These are phyloP conservation scores for Aelia acuminata DNA, from an alignment of 2,888 invertebrate genomes.

Conservation along the genomic window DNA sequence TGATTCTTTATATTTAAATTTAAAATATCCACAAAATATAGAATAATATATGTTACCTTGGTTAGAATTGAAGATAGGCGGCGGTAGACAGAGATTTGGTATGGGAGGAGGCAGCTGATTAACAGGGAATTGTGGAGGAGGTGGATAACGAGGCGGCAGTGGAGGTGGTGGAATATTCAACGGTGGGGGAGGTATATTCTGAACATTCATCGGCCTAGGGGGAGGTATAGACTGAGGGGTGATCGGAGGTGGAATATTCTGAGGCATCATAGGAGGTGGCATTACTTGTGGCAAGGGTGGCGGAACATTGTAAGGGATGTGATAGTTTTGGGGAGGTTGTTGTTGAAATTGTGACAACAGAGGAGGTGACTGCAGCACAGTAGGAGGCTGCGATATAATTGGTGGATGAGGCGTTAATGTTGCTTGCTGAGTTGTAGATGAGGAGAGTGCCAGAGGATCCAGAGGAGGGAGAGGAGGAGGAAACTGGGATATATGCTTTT, in stretches of 20 bases:
- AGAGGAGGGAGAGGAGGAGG: slow-evolving; percentile 29
- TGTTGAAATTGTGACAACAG: slow-evolving; percentile 68
- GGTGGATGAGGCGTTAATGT: not conserved
- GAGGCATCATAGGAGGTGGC: slow-evolving; percentile 67
- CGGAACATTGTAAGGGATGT: slow-evolving; percentile 43
- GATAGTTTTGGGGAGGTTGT: slow-evolving; percentile 30
- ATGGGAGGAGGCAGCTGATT: slow-evolving; percentile 60
- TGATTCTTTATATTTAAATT: not conserved
- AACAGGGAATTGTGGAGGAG: slow-evolving; percentile 69
- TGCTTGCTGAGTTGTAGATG: not conserved
- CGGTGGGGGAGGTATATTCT: slow-evolving; percentile 70
- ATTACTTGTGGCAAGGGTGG: slow-evolving; percentile 69
- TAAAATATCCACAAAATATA: slow-evolving; percentile 25
- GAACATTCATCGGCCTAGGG: slow-evolving; percentile 74
- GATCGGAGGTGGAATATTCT: slow-evolving; percentile 66
- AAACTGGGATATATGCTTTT: not conserved
- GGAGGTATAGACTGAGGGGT: slow-evolving; percentile 71
- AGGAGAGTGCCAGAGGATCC: not conserved
- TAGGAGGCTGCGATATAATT: slow-evolving; percentile 57
- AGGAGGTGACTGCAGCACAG: slow-evolving; percentile 67
- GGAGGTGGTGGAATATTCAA: slow-evolving; percentile 66
- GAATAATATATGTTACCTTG: slow-evolving; percentile 66
- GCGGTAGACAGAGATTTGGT: slow-evolving; percentile 66
- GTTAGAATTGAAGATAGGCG: slow-evolving; percentile 68
- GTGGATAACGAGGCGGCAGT: slow-evolving; percentile 62